phyloP scores from a whole-genome alignment of 2,113 vertebrate genomes.

The Cebidichthys violaceus region DNA sequence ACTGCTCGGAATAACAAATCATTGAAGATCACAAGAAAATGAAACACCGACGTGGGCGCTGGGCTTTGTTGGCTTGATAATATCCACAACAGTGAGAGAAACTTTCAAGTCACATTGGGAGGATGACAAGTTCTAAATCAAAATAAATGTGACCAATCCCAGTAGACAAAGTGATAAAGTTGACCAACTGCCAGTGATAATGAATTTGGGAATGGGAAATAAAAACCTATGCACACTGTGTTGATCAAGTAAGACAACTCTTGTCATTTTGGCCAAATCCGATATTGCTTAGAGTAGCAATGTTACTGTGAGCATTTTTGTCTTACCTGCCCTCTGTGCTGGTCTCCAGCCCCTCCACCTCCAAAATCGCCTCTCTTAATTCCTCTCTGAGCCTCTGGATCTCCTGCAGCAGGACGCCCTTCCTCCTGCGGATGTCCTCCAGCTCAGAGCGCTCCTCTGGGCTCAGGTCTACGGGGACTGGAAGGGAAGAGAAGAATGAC shows the following conservation, averaged over 20 bases:
- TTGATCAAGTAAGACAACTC: not conserved
- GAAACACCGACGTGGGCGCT: not conserved
- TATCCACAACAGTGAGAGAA: not conserved
- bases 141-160: not conserved
- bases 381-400: conserved; percentile 92
- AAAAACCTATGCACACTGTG: not conserved
- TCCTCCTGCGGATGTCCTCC: conserved; percentile 92
- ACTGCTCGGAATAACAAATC: not conserved
- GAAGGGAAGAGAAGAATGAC: conserved; percentile 57
- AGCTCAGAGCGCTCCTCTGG: conserved; percentile 93
- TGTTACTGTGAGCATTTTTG: not conserved
- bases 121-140: not conserved
- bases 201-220: not conserved
- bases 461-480: conserved; percentile 92
- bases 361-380: conserved; percentile 91
- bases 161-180: not conserved
- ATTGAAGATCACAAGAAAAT: not conserved
- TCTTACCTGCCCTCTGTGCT: conserved; percentile 92
- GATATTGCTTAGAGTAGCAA: not conserved
- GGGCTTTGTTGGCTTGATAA: not conserved
- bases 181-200: not conserved
- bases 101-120: not conserved
- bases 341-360: conserved; percentile 92
- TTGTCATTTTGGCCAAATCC: not conserved
- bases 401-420: conserved; percentile 91